Conservation (phyloP, 2,113 vertebrate species). For the Nothocercus nigrocapillus region DNA sequence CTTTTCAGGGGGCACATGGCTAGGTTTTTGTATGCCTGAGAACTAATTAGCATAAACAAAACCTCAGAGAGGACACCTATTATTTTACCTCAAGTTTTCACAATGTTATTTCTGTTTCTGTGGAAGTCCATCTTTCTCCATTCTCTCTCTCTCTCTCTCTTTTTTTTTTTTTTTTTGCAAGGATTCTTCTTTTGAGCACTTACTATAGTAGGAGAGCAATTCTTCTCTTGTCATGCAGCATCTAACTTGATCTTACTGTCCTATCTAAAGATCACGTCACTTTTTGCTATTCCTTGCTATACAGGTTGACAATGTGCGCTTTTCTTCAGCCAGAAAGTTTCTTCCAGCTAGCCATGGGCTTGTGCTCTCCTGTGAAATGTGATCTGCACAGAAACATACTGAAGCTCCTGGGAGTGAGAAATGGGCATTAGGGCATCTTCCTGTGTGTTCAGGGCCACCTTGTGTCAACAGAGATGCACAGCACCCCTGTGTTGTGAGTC, state of each 20-base stretch:
- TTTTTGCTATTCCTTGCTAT: neutral
- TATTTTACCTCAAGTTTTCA: neutral
- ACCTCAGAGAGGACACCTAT: no score
- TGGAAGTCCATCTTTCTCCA: neutral
- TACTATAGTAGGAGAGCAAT: neutral
- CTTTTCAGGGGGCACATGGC: neutral
- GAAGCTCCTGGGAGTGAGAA: neutral
- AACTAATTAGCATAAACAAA: neutral
- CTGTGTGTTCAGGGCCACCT: neutral
- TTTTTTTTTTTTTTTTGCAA: neutral
- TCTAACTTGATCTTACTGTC: neutral
- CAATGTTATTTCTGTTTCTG: neutral
- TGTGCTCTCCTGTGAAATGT: neutral
- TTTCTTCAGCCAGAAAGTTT: constrained; percentile 8
- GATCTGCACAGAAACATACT: neutral
- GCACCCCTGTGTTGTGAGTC: neutral
- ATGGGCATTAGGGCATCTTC: fast-evolving
- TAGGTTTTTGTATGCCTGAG: neutral
- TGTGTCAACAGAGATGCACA: neutral
- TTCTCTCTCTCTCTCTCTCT: neutral
- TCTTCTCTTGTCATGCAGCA: neutral
- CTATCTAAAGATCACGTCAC: neutral
- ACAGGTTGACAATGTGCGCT: constrained; percentile 28
- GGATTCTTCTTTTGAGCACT: neutral
- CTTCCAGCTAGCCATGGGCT: neutral